These are phyloP conservation scores for Chiroxiphia lanceolata DNA, from an alignment of 2,797 vertebrate genomes.

Conservation along the genomic window DNA sequence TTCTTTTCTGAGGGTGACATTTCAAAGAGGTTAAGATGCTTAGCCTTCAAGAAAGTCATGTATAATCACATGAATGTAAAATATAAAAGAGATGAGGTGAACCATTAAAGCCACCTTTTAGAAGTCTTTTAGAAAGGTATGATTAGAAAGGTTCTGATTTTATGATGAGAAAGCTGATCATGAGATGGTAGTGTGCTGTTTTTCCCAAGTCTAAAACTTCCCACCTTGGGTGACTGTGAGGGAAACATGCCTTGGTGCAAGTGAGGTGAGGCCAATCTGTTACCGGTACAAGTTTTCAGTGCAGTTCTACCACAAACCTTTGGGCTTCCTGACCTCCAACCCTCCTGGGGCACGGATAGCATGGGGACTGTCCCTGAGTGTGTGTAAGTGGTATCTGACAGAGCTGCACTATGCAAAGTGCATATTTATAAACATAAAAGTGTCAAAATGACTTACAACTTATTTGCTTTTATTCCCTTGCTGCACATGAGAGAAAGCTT, in stretches of 20 bases:
- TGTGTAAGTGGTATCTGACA: background rate
- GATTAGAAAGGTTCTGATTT: background rate
- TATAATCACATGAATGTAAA: background rate
- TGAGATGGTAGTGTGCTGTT: background rate
- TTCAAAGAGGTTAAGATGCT: conserved; percentile 35
- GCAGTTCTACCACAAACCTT: background rate
- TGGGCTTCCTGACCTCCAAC: background rate
- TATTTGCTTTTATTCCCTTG: background rate
- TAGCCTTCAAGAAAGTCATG: background rate
- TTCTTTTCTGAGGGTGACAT: conserved; percentile 21
- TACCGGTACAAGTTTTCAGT: background rate
- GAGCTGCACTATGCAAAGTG: background rate
- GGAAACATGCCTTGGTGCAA: background rate
- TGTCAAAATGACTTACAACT: background rate
- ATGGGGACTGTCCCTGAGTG: background rate
- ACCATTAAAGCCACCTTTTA: background rate
- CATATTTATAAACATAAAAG: background rate
- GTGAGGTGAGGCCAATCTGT: background rate
- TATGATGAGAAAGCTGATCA: background rate
- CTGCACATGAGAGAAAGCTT: background rate
- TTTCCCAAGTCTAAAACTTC: background rate
- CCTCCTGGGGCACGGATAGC: rapidly evolving
- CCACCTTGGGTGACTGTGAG: background rate
- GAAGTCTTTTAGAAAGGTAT: background rate
- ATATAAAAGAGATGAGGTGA: background rate